Evolutionary conservation across 2,797 vertebrate species (phyloP).

Genomic region (Enteromius mattozi): DNA sequence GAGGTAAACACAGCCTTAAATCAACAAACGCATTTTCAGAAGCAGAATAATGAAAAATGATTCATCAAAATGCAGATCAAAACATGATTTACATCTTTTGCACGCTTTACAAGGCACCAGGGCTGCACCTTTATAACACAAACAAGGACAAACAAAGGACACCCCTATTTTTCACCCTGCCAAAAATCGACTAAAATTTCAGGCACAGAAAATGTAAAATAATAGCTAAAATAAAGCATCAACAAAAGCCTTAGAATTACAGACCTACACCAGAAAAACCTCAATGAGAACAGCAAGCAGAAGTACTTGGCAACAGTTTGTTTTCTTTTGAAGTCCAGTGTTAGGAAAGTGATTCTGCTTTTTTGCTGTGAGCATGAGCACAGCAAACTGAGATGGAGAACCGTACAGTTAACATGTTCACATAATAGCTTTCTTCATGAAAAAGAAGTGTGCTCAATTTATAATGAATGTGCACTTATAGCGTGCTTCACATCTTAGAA

Average conservation of each 20-base stretch:
- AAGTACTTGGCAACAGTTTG: neutral
- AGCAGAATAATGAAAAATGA: slow-evolving; percentile 20
- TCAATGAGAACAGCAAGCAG: neutral
- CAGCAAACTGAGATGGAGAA: neutral
- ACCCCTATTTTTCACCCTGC: neutral
- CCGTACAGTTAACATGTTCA: neutral
- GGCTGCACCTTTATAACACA: neutral
- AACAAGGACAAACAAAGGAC: slow-evolving; percentile 27
- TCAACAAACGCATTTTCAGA: slow-evolving; percentile 22
- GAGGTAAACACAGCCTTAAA: slow-evolving; percentile 36
- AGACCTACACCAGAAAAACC: slow-evolving; percentile 3
- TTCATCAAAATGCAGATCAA: slow-evolving; percentile 30
- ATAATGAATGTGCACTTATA: neutral
- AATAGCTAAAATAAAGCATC: neutral
- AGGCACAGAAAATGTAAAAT: neutral
- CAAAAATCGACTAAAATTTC: neutral
- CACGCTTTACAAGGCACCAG: neutral
- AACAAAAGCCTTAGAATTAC: neutral
- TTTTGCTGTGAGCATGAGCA: neutral
- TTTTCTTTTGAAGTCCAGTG: neutral
- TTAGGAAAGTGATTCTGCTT: neutral
- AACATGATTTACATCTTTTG: slow-evolving; percentile 16
- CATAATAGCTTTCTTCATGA: neutral
- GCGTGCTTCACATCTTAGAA: neutral
- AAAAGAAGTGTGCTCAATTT: neutral